Percentiles rank a stretch among this genome's conserved stretches.
Evolutionary conservation across 2,113 vertebrate genomes (phyloP).

Genomic region (Ochotona curzoniae): DNA sequence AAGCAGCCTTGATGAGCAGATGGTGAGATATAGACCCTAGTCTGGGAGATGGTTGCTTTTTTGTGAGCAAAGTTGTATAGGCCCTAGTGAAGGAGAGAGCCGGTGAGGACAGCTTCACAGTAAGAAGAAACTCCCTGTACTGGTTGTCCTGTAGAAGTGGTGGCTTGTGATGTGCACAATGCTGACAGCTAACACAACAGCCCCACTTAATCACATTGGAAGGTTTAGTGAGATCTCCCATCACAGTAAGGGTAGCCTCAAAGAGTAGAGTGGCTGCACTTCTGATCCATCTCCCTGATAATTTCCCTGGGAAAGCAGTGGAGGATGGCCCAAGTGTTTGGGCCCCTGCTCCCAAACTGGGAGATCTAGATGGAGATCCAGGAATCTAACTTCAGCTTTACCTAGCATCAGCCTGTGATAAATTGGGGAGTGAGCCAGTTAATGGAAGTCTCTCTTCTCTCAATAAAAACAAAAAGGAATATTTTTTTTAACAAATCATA

Average conservation of each 20-base stretch:
- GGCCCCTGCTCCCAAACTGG: too few species aligned
- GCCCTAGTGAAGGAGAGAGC: neutral
- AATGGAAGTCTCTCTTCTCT: too few species aligned
- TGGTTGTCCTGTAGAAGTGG: neutral
- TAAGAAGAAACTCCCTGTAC: neutral
- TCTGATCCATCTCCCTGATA: too few species aligned
- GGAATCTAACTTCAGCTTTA: too few species aligned
- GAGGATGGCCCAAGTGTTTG: too few species aligned
- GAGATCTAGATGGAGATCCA: too few species aligned
- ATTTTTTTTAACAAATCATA: neutral
- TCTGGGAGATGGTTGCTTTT: neutral
- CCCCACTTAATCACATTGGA: neutral
- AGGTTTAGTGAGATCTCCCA: neutral
- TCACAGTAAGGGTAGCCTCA: neutral
- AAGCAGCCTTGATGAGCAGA: neutral
- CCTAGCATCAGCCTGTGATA: too few species aligned
- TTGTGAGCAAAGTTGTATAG: neutral
- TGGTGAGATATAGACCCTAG: neutral
- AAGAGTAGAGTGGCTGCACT: neutral
- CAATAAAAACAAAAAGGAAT: too few species aligned
- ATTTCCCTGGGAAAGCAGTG: too few species aligned
- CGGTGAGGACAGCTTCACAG: neutral
- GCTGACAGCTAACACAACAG: neutral
- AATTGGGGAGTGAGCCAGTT: too few species aligned
- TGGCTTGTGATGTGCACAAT: neutral